Percentiles rank a stretch among this genome's conserved stretches.
Conservation (phyloP, 2,888 invertebrate genomes). For the Chouioia cunea region DNA sequence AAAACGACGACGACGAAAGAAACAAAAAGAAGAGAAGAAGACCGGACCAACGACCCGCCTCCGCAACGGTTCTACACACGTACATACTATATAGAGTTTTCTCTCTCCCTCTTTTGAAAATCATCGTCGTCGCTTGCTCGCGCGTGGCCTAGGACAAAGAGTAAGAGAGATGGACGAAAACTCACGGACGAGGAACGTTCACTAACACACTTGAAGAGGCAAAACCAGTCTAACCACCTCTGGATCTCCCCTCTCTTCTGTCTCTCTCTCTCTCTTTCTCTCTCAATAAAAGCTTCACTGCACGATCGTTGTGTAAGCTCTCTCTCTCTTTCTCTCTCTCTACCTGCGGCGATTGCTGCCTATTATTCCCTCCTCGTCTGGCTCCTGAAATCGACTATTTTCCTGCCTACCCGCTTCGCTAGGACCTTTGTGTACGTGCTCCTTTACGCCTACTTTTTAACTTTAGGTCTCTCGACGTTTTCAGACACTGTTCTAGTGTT, state of each 20-base stretch:
- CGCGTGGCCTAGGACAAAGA: constrained; percentile 45
- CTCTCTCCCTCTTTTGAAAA: constrained; percentile 32
- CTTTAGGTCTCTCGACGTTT: constrained; percentile 17
- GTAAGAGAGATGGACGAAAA: constrained; percentile 35
- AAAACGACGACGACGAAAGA: constrained; percentile 18
- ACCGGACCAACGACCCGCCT: constrained; percentile 54
- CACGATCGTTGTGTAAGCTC: constrained; percentile 16
- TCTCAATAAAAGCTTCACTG: too few species aligned
- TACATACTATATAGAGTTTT: constrained; percentile 20
- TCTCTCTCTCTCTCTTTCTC: constrained; percentile 8
- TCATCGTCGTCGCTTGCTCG: too few species aligned
- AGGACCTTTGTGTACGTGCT: constrained; percentile 21
- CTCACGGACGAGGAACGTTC: constrained; percentile 40
- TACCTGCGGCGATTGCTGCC: neutral
- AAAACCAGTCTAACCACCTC: constrained; percentile 69
- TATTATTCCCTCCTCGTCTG: constrained; percentile 25
- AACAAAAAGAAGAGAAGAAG: constrained; percentile 26
- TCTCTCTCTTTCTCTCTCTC: neutral
- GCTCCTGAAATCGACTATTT: constrained; percentile 26
- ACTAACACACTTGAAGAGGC: constrained; percentile 57
- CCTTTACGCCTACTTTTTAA: constrained; percentile 32
- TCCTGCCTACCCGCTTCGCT: neutral
- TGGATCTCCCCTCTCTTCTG: constrained; percentile 67
- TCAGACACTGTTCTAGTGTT: neutral
- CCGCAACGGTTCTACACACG: too few species aligned